These are phyloP conservation scores for Onychomys leucogaster DNA, from an alignment of 2,797 vertebrate genomes.

Conservation along the genomic window DNA sequence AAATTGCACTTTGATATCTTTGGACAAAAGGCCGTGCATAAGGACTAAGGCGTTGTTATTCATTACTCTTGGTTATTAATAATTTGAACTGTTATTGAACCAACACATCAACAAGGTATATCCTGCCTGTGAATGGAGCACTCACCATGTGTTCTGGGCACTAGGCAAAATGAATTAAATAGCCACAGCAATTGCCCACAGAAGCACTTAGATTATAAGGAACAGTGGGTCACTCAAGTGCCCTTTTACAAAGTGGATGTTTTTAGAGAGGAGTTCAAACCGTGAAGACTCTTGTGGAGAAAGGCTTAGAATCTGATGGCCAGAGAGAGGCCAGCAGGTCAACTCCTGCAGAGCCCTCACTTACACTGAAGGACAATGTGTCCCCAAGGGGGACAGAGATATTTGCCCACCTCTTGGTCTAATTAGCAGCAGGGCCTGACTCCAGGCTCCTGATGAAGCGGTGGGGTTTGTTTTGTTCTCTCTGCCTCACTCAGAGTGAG, in stretches of 20 bases:
- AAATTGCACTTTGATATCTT: conserved; percentile 78
- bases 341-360: background rate
- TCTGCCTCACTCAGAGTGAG: background rate
- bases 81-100: conserved; percentile 77
- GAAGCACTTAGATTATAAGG: conserved; percentile 20
- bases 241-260: background rate
- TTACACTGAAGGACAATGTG: conserved; percentile 20
- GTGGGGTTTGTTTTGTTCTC: background rate
- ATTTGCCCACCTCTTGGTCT: conserved; percentile 10
- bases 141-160: background rate
- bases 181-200: background rate
- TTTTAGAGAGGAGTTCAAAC: background rate
- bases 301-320: conserved; percentile 1
- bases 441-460: background rate
- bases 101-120: conserved; percentile 58
- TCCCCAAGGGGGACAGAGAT: background rate
- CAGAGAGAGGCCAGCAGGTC: background rate
- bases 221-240: conserved; percentile 2
- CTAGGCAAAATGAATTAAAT: background rate
- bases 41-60: conserved; percentile 72
- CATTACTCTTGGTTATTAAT: conserved; percentile 77
- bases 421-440: background rate
- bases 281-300: background rate
- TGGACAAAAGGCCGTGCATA: conserved; percentile 60
- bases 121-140: conserved; percentile 28